Evolutionary conservation across 2,113 vertebrate species (phyloP).

Genomic region (Stercorarius parasiticus): DNA sequence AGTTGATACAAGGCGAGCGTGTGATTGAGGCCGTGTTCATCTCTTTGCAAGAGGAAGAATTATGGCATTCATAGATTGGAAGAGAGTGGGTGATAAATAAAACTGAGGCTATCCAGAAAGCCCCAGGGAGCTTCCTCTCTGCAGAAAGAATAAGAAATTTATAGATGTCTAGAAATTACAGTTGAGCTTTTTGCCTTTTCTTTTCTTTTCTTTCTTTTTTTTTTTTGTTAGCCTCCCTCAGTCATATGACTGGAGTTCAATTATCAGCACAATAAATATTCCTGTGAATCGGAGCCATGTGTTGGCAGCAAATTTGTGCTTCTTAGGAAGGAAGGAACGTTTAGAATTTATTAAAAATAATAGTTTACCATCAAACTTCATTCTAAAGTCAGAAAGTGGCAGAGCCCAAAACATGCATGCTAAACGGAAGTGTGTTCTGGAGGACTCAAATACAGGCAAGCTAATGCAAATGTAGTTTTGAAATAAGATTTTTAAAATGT

Average conservation of each 20-base stretch:
- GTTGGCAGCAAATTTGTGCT: constrained; percentile 65
- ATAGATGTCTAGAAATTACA: constrained; percentile 77
- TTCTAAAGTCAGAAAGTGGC: constrained; percentile 13
- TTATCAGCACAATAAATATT: constrained; percentile 79
- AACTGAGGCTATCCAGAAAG: constrained; percentile 67
- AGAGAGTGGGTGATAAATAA: constrained; percentile 69
- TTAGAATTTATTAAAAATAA: constrained; percentile 60
- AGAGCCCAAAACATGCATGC: neutral
- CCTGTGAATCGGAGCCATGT: constrained; percentile 68
- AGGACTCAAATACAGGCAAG: neutral
- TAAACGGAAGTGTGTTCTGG: neutral
- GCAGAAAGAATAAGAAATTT: constrained; percentile 74
- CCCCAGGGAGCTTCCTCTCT: constrained; percentile 70
- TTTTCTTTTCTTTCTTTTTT: neutral
- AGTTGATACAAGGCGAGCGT: neutral
- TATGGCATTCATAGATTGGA: constrained; percentile 64
- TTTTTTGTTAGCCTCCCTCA: constrained; percentile 58
- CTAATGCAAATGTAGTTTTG: constrained; percentile 5
- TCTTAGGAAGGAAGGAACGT: constrained; percentile 65
- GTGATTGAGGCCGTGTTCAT: constrained; percentile 47
- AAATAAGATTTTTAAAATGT: neutral
- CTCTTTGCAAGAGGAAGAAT: constrained; percentile 55
- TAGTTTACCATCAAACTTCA: neutral
- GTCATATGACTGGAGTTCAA: constrained; percentile 75
- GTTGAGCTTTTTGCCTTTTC: constrained; percentile 69